phyloP scores from a whole-genome alignment of 2,888 invertebrate species.

The Romanomermis culicivorax region DNA sequence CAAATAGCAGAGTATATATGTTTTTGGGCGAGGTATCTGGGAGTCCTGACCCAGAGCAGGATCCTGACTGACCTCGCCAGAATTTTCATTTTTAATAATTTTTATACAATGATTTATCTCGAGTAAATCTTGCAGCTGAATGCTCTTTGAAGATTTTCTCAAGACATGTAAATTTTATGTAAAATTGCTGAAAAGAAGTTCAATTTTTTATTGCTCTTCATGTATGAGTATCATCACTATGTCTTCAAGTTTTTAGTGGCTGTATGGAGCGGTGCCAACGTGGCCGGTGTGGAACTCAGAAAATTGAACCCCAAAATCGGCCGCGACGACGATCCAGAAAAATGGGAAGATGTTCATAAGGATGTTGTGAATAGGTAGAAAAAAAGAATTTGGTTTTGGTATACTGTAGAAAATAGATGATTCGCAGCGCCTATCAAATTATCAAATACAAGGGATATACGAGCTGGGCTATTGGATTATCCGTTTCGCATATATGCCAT shows the following conservation, averaged over 20 bases:
- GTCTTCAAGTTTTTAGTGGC: too few species aligned
- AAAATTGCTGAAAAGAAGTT: too few species aligned
- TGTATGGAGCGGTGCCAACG: slow-evolving; percentile 78
- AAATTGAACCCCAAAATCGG: slow-evolving; percentile 56
- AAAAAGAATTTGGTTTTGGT: neutral
- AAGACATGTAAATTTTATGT: too few species aligned
- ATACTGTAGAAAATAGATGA: neutral
- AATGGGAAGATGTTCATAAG: slow-evolving; percentile 54
- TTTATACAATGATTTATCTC: too few species aligned
- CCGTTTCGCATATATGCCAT: slow-evolving; percentile 28
- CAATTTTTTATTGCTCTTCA: too few species aligned
- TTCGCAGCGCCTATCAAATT: slow-evolving; percentile 40
- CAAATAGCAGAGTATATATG: too few species aligned
- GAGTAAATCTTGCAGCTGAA: too few species aligned
- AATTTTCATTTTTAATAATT: too few species aligned
- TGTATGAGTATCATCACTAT: too few species aligned
- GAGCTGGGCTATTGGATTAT: slow-evolving; percentile 33
- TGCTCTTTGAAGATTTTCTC: too few species aligned
- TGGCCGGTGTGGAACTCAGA: slow-evolving; percentile 61
- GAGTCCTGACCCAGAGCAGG: too few species aligned
- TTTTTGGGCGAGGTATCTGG: neutral
- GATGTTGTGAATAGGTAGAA: slow-evolving; percentile 49
- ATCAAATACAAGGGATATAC: slow-evolving; percentile 34
- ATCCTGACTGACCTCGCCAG: too few species aligned
- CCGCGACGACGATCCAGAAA: slow-evolving; percentile 48